A percentile compares a stretch with the other conserved stretches of the same genome.
These are phyloP conservation scores for Ivindomyrus marchei DNA, from an alignment of 2,113 vertebrate genomes.

Conservation along the genomic window DNA sequence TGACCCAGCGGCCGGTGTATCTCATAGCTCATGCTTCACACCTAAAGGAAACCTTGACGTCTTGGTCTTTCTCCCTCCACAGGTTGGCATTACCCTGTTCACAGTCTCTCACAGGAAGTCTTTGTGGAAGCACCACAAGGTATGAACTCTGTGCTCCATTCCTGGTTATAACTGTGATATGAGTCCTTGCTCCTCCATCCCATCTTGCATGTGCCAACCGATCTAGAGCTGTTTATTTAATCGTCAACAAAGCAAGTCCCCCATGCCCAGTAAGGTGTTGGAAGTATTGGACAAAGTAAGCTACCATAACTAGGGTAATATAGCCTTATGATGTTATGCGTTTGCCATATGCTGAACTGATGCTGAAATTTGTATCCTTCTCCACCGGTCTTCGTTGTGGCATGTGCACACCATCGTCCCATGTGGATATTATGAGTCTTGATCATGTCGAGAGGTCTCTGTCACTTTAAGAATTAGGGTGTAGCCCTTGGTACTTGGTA, in stretches of 20 bases:
- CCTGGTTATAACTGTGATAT: neutral
- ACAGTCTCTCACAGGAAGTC: constrained; percentile 97
- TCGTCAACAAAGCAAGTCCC: neutral
- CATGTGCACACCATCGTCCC: too few species aligned
- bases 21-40: neutral
- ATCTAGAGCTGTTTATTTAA: neutral
- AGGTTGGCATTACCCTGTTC: constrained; percentile 97
- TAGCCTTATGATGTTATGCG: neutral
- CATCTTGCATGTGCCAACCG: neutral
- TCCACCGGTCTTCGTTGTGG: neutral
- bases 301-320: neutral
- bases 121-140: constrained; percentile 93
- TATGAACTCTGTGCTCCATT: constrained; percentile 37
- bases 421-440: neutral
- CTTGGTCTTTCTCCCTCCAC: neutral
- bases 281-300: neutral
- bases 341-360: neutral
- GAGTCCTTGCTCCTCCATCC: neutral
- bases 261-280: neutral
- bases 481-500: neutral
- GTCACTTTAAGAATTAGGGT: neutral
- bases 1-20: neutral
- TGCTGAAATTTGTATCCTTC: neutral
- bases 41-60: neutral
- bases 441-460: neutral